A percentile compares a stretch with the other conserved stretches of the same genome.
Conservation (phyloP, 2,888 invertebrate species). For the Frankliniella fusca region DNA sequence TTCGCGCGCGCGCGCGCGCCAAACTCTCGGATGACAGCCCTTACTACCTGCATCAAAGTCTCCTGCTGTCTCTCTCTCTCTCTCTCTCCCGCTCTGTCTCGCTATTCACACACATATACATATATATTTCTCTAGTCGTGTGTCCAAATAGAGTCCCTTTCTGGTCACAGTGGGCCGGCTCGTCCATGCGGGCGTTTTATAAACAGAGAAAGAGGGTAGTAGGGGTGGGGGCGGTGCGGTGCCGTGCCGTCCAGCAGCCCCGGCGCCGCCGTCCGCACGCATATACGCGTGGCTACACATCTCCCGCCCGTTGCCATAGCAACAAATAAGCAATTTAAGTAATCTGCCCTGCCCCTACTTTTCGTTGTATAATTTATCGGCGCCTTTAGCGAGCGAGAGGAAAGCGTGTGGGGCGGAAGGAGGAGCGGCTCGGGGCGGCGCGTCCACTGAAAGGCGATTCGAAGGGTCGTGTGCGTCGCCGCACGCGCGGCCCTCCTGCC, state of each 20-base stretch:
- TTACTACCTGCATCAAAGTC: neutral
- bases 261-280: neutral
- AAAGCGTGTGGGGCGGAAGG: neutral
- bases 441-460: slow-evolving; percentile 1
- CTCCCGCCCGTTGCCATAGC: slow-evolving; percentile 4
- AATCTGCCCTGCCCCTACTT: slow-evolving; percentile 18
- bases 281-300: slow-evolving; percentile 8
- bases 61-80: neutral
- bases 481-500: neutral
- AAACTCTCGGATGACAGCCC: no score
- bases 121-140: no score
- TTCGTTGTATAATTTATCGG: slow-evolving; percentile 26
- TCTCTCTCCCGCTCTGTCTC: neutral
- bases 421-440: neutral
- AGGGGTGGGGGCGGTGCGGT: neutral
- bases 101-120: neutral
- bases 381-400: slow-evolving; percentile 11
- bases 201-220: neutral
- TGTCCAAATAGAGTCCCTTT: neutral
- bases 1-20: no score
- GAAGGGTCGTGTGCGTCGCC: neutral
- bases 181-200: slow-evolving; percentile 1
- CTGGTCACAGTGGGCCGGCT: neutral
- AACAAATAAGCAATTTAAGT: slow-evolving; percentile 27
- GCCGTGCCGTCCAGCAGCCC: neutral